Evolutionary conservation across 1,140 invertebrate genomes (phyloP).

Genomic region (Contarinia nasturtii): DNA sequence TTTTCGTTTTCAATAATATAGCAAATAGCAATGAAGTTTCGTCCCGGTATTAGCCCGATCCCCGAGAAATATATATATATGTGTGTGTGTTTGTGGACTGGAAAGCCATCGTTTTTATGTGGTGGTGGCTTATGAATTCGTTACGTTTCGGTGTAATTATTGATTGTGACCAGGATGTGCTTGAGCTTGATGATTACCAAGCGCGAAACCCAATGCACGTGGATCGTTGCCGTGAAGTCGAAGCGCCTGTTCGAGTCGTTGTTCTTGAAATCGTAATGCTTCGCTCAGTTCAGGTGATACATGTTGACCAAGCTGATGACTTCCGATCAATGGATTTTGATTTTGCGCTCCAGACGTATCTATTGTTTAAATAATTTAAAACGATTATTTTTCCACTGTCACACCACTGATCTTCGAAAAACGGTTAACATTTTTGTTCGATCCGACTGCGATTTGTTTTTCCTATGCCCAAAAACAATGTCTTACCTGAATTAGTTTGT

Average conservation of each 20-base stretch:
- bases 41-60: too few relatives aligned
- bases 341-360: too few relatives aligned
- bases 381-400: too few relatives aligned
- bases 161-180: constrained; percentile 26
- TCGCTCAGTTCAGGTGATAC: constrained; percentile 41
- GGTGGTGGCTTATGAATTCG: too few relatives aligned
- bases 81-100: too few relatives aligned
- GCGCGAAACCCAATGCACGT: constrained; percentile 29
- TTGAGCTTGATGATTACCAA: constrained; percentile 33
- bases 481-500: constrained; percentile 1
- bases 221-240: constrained; percentile 42
- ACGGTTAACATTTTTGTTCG: too few relatives aligned
- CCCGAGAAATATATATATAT: too few relatives aligned
- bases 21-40: too few relatives aligned
- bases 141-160: constrained; percentile 1
- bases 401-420: constrained; percentile 1
- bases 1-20: too few relatives aligned
- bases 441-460: not conserved
- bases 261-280: constrained; percentile 57
- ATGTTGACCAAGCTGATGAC: constrained; percentile 22
- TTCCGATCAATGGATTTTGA: too few relatives aligned
- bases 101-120: too few relatives aligned
- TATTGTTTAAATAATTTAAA: too few relatives aligned
- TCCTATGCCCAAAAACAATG: constrained; percentile 1
- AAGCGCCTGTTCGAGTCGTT: constrained; percentile 59